Base-by-base conservation (phyloP, 1,140 invertebrate genomes). In the Drosophila saltans region DNA sequence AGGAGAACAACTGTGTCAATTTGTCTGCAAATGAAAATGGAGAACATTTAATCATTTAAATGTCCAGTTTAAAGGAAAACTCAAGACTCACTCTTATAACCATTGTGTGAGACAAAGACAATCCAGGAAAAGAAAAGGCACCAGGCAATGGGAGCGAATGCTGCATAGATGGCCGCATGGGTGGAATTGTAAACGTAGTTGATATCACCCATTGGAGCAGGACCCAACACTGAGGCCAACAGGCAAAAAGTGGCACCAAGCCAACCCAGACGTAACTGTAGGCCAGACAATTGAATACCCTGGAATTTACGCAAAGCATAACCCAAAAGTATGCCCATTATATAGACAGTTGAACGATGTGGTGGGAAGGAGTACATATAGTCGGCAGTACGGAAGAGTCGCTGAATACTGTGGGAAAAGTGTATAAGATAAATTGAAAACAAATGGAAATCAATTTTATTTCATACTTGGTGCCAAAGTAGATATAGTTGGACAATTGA, bases 131-230 rank as follows among this genome's bases (percentile, higher is more conserved):
- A 95, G 60, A 95, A 92, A 8, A 93, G 91, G 77, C 95, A 96
- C 95, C 95, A 96, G 7, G 94, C 93, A 55, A 96, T 95, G 0
- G 96, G 96, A 28, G 95, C 94, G 79, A 96, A 95, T 11, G 96
- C 95, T 36, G 95, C 95, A 73, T 96, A 96, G 58, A 94, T 93
- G 2, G 95, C 95, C 1, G 95, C 95, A 84, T 96, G 94, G 1
- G 93, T 92, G 3, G 94, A 93, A 78, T 95, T 94, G 69, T 96
- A 96, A 6, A 94, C 91, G 69, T 96, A 96, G 81, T 93, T 91
- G n/a, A 94, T 94, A 21, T 93, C 93, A 0, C 95, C 94, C 95
- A 96, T 96, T 56, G 93, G 93, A 1, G 95, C 93, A 2, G 95
- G 95, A 1, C 94, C 94, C 43, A 95, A 85, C 60, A 95, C 93